Conservation (phyloP, 1,140 invertebrate species). For the Aporrectodea caliginosa region DNA sequence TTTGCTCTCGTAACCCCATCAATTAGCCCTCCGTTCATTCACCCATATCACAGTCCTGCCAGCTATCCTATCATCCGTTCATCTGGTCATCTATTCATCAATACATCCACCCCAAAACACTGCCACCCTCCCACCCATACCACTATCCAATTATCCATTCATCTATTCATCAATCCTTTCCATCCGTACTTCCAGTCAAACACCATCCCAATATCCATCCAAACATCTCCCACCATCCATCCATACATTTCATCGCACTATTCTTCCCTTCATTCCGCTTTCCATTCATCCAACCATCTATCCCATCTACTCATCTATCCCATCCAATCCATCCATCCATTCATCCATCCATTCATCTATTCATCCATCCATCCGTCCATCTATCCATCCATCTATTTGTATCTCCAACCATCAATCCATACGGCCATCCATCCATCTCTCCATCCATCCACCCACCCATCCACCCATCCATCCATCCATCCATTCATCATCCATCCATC, state of each 20-base stretch:
- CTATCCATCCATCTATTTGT: too few relatives aligned
- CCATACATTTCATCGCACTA: background rate
- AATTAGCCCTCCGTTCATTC: background rate
- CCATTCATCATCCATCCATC: too few relatives aligned
- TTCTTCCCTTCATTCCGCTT: background rate
- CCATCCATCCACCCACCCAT: too few relatives aligned
- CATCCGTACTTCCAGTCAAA: background rate
- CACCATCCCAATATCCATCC: background rate
- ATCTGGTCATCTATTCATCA: background rate
- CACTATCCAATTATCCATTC: background rate
- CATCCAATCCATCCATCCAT: too few relatives aligned
- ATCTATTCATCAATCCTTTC: constrained; percentile 1
- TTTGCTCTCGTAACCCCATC: too few relatives aligned
- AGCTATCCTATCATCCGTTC: background rate
- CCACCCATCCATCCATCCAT: constrained; percentile 4
- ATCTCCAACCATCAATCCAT: too few relatives aligned
- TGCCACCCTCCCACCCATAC: background rate
- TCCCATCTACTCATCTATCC: too few relatives aligned
- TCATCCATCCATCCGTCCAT: too few relatives aligned
- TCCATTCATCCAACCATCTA: too few relatives aligned
- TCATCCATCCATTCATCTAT: too few relatives aligned
- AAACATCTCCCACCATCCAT: constrained; percentile 2
- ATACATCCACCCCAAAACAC: background rate
- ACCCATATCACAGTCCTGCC: background rate
- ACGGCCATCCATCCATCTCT: too few relatives aligned